Evolutionary conservation across 2,113 vertebrate genomes (phyloP).

Genomic region (Oplegnathus fasciatus): DNA sequence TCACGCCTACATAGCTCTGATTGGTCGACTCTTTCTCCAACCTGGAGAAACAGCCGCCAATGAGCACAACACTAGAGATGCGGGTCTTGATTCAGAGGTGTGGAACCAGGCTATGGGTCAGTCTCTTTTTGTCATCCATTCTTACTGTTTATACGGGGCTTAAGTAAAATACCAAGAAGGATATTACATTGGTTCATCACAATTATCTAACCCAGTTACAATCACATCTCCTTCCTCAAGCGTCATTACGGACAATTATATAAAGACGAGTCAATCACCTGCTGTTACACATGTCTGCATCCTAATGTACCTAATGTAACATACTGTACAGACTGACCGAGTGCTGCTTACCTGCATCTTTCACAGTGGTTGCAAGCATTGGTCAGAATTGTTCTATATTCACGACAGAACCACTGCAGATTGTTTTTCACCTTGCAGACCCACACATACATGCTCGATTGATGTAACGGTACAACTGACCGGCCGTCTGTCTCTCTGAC

Average conservation of each 20-base stretch:
- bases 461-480: slow-evolving; percentile 3
- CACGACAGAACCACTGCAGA: neutral
- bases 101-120: neutral
- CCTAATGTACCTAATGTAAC: neutral
- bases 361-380: too few relatives aligned
- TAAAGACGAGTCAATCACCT: slow-evolving; percentile 12
- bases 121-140: neutral
- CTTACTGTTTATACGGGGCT: neutral
- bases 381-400: neutral
- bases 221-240: neutral
- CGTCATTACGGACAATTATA: slow-evolving; percentile 1
- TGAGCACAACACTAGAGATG: neutral
- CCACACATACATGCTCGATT: neutral
- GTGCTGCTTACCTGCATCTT: neutral
- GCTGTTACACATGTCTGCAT: neutral
- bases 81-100: neutral
- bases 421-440: slow-evolving; percentile 23
- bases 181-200: neutral
- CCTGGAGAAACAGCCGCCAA: too few relatives aligned
- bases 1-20: neutral
- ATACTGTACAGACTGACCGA: too few relatives aligned
- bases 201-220: neutral
- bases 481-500: slow-evolving; percentile 10
- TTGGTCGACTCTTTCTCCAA: neutral
- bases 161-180: neutral